Percentiles rank a stretch among this genome's conserved stretches.
phyloP scores from a whole-genome alignment of 2,888 invertebrate genomes.

The Cheilosia urbana region DNA sequence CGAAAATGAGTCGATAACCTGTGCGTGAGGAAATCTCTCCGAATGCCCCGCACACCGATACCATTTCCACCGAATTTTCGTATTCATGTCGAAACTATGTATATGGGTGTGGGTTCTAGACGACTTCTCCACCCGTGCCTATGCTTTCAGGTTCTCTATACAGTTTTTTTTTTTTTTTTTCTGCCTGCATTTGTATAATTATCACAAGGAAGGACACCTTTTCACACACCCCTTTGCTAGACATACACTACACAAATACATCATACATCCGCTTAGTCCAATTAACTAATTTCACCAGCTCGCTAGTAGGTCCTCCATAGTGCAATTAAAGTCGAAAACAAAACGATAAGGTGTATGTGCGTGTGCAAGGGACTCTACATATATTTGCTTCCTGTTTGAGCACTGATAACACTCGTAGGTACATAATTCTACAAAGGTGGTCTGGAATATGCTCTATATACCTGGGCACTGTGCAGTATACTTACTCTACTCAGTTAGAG shows the following conservation, averaged over 20 bases:
- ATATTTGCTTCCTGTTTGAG: constrained; percentile 69
- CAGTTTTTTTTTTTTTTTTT: not conserved
- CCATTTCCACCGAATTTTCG: constrained; percentile 28
- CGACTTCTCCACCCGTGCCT: constrained; percentile 47
- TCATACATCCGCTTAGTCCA: constrained; percentile 57
- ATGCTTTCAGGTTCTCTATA: constrained; percentile 16
- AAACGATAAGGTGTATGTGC: constrained; percentile 58
- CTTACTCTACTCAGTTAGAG: constrained; percentile 14
- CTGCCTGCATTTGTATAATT: constrained; percentile 14
- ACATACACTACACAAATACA: not conserved
- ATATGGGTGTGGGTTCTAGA: constrained; percentile 32
- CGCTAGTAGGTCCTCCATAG: constrained; percentile 62
- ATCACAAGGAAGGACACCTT: constrained; percentile 24
- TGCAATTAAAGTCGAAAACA: constrained; percentile 70
- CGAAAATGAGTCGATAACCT: constrained; percentile 31
- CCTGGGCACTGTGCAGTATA: constrained; percentile 14
- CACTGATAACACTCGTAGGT: constrained; percentile 67
- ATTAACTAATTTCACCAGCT: constrained; percentile 72
- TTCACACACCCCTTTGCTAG: constrained; percentile 13
- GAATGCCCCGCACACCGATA: constrained; percentile 11
- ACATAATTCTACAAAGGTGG: constrained; percentile 45
- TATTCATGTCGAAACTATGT: constrained; percentile 46
- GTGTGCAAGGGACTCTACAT: constrained; percentile 54
- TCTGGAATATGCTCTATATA: constrained; percentile 5
- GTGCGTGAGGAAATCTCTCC: constrained; percentile 40